phyloP scores from a whole-genome alignment of 2,113 vertebrate genomes.

The Hystrix cristata region DNA sequence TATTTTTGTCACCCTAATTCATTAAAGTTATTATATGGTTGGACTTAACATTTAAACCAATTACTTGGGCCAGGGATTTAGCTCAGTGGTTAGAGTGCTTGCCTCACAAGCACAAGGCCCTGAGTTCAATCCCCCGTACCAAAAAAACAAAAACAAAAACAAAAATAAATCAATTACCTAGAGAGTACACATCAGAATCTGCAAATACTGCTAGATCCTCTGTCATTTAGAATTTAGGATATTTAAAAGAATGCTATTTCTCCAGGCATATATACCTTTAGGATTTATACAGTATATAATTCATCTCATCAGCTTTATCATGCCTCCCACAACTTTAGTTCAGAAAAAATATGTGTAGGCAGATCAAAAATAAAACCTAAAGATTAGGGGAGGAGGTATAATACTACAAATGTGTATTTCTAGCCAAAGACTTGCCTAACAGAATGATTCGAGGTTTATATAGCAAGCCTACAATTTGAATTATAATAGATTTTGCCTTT shows the following conservation, averaged over 20 bases:
- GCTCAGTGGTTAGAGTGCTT: too few relatives aligned
- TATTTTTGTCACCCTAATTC: slow-evolving; percentile 3
- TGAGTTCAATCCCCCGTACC: too few relatives aligned
- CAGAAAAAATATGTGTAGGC: slow-evolving; percentile 7
- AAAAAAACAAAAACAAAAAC: too few relatives aligned
- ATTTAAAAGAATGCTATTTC: slow-evolving; percentile 54
- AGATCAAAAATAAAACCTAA: slow-evolving; percentile 53
- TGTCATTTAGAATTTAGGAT: slow-evolving; percentile 21
- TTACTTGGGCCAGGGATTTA: too few relatives aligned
- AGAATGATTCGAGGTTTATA: background rate
- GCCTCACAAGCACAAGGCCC: too few relatives aligned
- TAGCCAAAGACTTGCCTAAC: slow-evolving; percentile 54
- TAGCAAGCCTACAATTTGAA: slow-evolving; percentile 70
- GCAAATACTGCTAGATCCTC: slow-evolving; percentile 45
- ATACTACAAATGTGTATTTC: slow-evolving; percentile 59
- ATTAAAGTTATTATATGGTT: slow-evolving; percentile 33
- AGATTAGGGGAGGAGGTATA: background rate
- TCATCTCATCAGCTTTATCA: slow-evolving; percentile 29
- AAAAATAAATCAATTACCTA: slow-evolving; percentile 30
- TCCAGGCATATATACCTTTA: slow-evolving; percentile 26
- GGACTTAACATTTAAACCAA: background rate
- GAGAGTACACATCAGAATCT: slow-evolving; percentile 52
- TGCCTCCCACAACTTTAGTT: slow-evolving; percentile 56
- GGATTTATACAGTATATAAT: background rate
- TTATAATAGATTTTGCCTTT: slow-evolving; percentile 88